Percentiles rank a stretch among this genome's conserved stretches.
These are phyloP conservation scores for Rhingia rostrata DNA, from an alignment of 2,888 invertebrate genomes.

Conservation along the genomic window DNA sequence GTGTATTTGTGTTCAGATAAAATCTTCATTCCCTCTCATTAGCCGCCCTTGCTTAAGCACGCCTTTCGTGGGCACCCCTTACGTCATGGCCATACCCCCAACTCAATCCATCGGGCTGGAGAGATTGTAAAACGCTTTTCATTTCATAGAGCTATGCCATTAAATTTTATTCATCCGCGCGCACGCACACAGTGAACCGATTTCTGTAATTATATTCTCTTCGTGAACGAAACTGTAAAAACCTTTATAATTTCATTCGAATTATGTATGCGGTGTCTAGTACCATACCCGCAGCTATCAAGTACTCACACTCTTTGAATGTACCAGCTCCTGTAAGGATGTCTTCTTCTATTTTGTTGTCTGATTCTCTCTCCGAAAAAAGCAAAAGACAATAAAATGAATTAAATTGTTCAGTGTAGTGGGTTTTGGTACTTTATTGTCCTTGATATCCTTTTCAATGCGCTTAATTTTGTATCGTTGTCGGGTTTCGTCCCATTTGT, in stretches of 20 bases:
- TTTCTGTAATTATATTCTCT: conserved; percentile 44
- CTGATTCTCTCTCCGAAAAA: too few relatives aligned
- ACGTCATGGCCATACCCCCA: too few relatives aligned
- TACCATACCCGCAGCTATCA: too few relatives aligned
- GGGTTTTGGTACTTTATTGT: too few relatives aligned
- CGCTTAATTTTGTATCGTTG: too few relatives aligned
- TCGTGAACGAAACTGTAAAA: conserved; percentile 43
- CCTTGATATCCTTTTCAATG: too few relatives aligned
- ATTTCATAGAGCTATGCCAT: conserved; percentile 33
- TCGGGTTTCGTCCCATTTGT: too few relatives aligned
- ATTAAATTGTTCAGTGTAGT: too few relatives aligned
- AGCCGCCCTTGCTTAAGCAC: not conserved
- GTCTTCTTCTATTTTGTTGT: too few relatives aligned
- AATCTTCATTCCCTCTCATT: not conserved
- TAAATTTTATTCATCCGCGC: conserved; percentile 57
- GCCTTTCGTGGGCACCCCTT: not conserved
- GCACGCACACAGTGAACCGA: conserved; percentile 16
- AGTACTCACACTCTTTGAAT: too few relatives aligned
- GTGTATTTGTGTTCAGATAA: not conserved
- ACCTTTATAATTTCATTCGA: conserved; percentile 50
- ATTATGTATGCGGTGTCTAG: not conserved
- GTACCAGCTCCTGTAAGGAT: too few relatives aligned
- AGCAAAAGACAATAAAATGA: too few relatives aligned
- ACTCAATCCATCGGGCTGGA: not conserved
- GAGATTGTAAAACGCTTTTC: conserved; percentile 50